These are phyloP conservation scores for Rachycentron canadum DNA, from an alignment of 2,797 vertebrate species.

Conservation along the genomic window DNA sequence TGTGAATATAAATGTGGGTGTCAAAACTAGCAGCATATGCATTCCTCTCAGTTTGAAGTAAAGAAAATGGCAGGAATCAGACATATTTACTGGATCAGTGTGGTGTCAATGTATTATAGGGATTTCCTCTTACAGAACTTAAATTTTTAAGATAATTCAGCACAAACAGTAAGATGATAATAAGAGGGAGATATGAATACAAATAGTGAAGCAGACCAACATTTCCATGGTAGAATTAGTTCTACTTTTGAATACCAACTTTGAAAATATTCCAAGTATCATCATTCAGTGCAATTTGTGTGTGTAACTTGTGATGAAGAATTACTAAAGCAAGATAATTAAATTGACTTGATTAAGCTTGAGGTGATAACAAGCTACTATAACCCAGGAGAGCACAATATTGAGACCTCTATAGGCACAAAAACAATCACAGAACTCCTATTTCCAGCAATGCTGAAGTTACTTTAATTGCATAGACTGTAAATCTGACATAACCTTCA, in stretches of 20 bases:
- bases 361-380: background rate
- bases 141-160: background rate
- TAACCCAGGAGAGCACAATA: background rate
- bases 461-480: background rate
- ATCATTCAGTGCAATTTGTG: slow-evolving; percentile 6
- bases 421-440: background rate
- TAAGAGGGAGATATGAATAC: background rate
- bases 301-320: background rate
- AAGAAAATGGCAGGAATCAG: background rate
- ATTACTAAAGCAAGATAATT: background rate
- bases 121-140: background rate
- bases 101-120: background rate
- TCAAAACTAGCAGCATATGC: background rate
- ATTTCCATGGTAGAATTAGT: background rate
- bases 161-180: background rate
- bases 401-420: background rate
- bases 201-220: background rate
- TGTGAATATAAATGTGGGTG: background rate
- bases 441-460: background rate
- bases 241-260: background rate
- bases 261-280: background rate
- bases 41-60: background rate
- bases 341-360: slow-evolving; percentile 2
- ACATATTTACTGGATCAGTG: background rate
- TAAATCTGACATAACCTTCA: background rate